Base-by-base conservation (phyloP, 2,888 invertebrate genomes). In the Opisthograptis luteolata region DNA sequence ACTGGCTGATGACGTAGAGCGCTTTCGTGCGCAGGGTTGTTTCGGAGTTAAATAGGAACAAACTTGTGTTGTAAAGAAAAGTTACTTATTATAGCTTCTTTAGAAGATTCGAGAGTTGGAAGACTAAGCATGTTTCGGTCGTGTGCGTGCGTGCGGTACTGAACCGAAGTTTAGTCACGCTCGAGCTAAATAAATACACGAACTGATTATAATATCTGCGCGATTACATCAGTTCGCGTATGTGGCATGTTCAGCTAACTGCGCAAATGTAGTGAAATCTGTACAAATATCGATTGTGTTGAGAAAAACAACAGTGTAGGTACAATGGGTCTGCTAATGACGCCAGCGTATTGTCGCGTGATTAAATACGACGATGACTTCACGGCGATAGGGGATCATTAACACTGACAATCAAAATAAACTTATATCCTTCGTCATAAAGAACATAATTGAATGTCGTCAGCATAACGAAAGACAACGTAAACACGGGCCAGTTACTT, bases 241-340 rank as follows among this genome's bases (percentile, higher is more conserved):
- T 68, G 60, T 61, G 20, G 43, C 20, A 15, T 2, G 44, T 35
- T 55, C 39, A 43, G 59, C 64, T 72, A 76, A 84, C 82, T 86
- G 84, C 87, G 90, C 84, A 87, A 80, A 79, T 73, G 68, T 73
- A 68, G 61, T 60, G 67, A 81, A 85, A 84, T 81, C 83, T 87
- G 83, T 79, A 75, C 73, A 87, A 89, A 87, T 76, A 86, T 74
- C 70, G 72, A 75, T 79, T 73, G 64, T 73, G 60, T 56, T 60
- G 68, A 70, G 78, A 79, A 81, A 76, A 81, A 81, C 76, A 81
- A 71, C 64, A 70, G 68, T 64, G 73, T 74, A 72, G 73, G 72
- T 78, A 76, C 69, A 76, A 74, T 74, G 74, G 68, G 61, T 67
- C 62, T 70, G 68, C 64, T 75, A 77, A 75, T 77, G 81, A 78